Conservation (phyloP, 2,888 invertebrate genomes). For the Platycnemis pennipes region DNA sequence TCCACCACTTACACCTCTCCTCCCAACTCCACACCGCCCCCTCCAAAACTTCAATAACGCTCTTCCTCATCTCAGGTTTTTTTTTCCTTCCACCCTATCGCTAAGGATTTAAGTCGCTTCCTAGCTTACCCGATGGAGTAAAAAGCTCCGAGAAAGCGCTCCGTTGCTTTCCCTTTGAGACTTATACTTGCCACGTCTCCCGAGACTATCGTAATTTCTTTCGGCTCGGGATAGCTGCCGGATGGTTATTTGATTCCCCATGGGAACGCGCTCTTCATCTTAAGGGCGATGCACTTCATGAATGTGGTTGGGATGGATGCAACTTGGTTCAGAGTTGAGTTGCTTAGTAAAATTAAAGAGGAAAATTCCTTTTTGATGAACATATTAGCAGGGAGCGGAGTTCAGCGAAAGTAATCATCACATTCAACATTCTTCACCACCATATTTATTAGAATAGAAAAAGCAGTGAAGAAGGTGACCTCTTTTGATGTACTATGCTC, state of each 20-base stretch:
- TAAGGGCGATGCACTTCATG: background rate
- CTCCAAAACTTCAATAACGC: background rate
- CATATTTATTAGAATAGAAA: too few relatives aligned
- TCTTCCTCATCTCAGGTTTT: background rate
- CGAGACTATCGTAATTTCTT: background rate
- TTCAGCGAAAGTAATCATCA: too few relatives aligned
- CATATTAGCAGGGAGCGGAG: too few relatives aligned
- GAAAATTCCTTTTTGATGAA: background rate
- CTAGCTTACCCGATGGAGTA: background rate
- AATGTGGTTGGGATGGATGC: background rate
- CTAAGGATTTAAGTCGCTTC: background rate
- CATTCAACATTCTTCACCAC: too few relatives aligned
- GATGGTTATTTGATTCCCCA: background rate
- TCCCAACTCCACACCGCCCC: background rate
- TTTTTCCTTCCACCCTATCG: background rate
- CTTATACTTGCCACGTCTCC: background rate
- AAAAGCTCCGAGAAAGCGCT: background rate
- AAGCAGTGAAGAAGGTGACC: too few relatives aligned
- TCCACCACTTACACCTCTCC: background rate
- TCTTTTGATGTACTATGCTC: too few relatives aligned
- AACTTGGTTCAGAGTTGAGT: background rate
- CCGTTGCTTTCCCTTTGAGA: background rate
- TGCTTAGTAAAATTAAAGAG: background rate
- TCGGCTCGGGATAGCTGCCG: background rate
- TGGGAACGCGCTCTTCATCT: background rate